phyloP scores from a whole-genome alignment of 2,797 vertebrate genomes.

The Acomys russatus region DNA sequence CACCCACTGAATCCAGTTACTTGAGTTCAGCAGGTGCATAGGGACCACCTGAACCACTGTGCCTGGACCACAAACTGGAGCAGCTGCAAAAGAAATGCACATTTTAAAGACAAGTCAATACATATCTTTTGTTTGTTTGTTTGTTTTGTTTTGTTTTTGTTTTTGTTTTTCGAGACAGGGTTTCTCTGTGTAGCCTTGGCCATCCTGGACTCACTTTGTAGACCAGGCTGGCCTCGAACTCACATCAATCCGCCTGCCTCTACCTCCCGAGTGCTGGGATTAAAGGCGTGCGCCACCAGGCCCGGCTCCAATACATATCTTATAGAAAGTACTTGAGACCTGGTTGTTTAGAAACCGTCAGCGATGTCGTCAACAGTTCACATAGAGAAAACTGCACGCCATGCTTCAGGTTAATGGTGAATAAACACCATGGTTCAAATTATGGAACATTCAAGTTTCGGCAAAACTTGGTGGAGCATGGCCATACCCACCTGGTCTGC shows the following conservation, averaged over 20 bases:
- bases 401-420: background rate
- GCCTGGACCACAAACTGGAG: background rate
- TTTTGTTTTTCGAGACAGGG: no score
- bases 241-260: no score
- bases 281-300: no score
- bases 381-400: background rate
- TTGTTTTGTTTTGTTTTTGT: no score
- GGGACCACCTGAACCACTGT: background rate
- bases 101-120: constrained; percentile 15
- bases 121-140: no score
- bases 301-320: constrained; percentile 41
- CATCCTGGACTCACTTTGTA: no score
- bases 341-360: constrained; percentile 12
- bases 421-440: background rate
- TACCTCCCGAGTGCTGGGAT: no score
- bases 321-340: constrained; percentile 4
- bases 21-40: background rate
- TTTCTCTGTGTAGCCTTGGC: no score
- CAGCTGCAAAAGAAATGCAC: constrained; percentile 10
- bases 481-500: background rate
- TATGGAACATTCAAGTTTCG: background rate
- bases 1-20: background rate
- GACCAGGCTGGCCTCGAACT: no score
- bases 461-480: background rate
- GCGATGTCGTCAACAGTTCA: background rate